Base-by-base conservation (phyloP, 2,113 vertebrate species). In the Poeciliopsis turrubarensis region DNA sequence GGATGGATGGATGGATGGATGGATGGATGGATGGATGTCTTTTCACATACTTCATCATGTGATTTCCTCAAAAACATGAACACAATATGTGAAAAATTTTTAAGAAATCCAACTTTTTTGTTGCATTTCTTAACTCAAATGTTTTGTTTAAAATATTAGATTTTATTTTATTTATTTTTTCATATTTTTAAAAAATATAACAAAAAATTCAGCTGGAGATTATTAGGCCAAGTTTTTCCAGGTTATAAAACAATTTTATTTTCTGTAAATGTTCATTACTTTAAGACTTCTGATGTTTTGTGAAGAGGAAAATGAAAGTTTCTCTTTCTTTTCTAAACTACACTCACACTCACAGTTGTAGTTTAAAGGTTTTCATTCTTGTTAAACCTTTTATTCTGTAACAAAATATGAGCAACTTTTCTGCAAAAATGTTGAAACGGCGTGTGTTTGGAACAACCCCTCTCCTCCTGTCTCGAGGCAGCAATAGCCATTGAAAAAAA, bases 401-500 rank as follows among this genome's bases (percentile, higher is more conserved):
- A 61, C 72, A 75, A 67, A 62, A 85, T 78, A 77, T 83, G 66
- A 77, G 64, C 65, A 88, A 86, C 79, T 89, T 88, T 89, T 65
- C 57, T 32, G 34, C 34, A 75, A 72, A 83, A 65, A 65, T 19
- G 19, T 80, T 76, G 72, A 87, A 93, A 92, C 63, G 73, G 91
- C 90, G 86, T 83, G 84, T 88, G 81, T 90, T 82, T 89, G 82
- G 77, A 86, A 75, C 29, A 61, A 2, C 22, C 17, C 73, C 62
- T 74, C 69, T 60, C 63, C 37, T 47, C 72, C 17, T 75, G 89
- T 91, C 83, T 92, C 75, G 66, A 90, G 86, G 91, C 89, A 88
- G 86, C 87, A 87, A 84, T 87, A 83, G 92, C 91, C 91, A 91
- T 79, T 91, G 86, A 83, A 91, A 92, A 93, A 82, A 90, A 93